Evolutionary conservation across 2,888 invertebrate species (phyloP).

Genomic region (Hofmannophila pseudospretella): DNA sequence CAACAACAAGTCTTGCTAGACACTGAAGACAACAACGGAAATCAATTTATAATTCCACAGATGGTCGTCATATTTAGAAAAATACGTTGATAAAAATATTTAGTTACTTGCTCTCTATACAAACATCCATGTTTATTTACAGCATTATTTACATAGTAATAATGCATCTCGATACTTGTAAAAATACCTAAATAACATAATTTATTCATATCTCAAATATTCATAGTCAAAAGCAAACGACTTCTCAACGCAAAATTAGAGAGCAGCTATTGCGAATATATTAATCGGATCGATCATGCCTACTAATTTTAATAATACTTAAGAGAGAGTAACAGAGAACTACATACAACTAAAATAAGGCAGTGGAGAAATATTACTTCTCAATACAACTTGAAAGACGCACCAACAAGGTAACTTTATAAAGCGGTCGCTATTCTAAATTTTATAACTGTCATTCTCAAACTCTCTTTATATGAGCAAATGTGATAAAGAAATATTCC

Average conservation of each 20-base stretch:
- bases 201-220: conserved; percentile 27
- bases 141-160: conserved; percentile 3
- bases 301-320: background rate
- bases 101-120: conserved; percentile 57
- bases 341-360: conserved; percentile 20
- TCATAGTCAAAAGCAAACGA: background rate
- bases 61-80: conserved; percentile 52
- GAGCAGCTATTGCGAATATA: background rate
- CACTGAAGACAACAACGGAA: conserved; percentile 12
- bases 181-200: conserved; percentile 19
- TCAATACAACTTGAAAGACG: conserved; percentile 28
- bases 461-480: too few species aligned
- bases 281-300: background rate
- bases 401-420: conserved; percentile 16
- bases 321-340: too few species aligned
- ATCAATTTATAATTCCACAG: conserved; percentile 7
- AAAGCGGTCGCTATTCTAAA: background rate
- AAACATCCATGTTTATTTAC: conserved; percentile 32
- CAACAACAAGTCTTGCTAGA: conserved; percentile 9
- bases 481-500: too few species aligned
- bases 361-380: conserved; percentile 26
- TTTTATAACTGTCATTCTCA: too few species aligned
- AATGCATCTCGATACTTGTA: conserved; percentile 9
- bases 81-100: conserved; percentile 69
- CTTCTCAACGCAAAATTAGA: background rate